Conservation (phyloP, 1,140 invertebrate species). For the Drosophila nigromelanica region DNA sequence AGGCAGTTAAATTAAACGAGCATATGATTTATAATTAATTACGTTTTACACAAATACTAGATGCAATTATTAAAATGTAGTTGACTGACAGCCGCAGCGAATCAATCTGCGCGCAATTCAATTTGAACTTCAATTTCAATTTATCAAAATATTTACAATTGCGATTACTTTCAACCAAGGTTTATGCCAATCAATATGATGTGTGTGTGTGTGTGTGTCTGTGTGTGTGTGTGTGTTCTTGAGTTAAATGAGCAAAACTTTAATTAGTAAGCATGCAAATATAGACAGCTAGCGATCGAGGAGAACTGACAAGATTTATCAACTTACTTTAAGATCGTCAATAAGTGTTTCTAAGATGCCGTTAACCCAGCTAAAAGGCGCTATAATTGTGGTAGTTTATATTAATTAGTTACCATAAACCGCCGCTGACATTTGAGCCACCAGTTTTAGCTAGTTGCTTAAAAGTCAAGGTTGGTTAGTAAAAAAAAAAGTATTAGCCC, state of each 20-base stretch:
- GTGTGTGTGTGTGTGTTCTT: conserved; percentile 54
- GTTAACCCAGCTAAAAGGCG: conserved; percentile 74
- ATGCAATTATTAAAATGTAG: background rate
- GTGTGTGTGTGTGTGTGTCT: conserved; percentile 47
- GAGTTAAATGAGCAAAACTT: conserved; percentile 54
- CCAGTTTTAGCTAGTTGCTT: conserved; percentile 19
- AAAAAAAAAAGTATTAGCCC: background rate
- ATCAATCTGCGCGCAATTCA: conserved; percentile 27
- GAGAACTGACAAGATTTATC: conserved; percentile 47
- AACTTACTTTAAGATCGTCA: conserved; percentile 79
- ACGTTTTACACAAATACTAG: background rate
- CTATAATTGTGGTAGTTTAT: conserved; percentile 51
- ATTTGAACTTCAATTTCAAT: conserved; percentile 48
- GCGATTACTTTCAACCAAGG: conserved; percentile 52
- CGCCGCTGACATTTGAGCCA: conserved; percentile 24
- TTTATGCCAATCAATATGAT: conserved; percentile 70
- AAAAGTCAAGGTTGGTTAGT: conserved; percentile 36
- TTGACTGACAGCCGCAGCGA: conserved; percentile 35
- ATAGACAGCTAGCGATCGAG: conserved; percentile 9
- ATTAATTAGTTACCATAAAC: conserved; percentile 29
- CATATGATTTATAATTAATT: conserved; percentile 15
- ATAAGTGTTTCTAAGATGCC: conserved; percentile 68
- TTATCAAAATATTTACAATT: conserved; percentile 75
- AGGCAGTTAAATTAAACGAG: conserved; percentile 3
- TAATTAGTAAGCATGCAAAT: conserved; percentile 44